Conservation (phyloP, 1,140 invertebrate genomes). For the Drosophila triauraria region DNA sequence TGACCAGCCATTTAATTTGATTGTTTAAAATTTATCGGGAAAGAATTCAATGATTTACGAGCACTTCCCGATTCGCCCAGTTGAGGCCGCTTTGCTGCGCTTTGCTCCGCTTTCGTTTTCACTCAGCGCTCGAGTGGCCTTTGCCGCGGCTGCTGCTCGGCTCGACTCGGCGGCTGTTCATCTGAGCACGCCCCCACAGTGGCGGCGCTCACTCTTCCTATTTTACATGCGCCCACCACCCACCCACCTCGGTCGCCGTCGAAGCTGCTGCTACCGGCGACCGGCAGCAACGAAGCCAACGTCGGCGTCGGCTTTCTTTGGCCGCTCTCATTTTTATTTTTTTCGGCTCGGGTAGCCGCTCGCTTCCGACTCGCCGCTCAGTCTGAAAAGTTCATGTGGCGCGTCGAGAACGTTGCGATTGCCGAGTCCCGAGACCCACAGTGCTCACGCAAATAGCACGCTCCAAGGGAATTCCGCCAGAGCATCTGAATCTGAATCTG, state of each 20-base stretch:
- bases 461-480: slow-evolving; percentile 18
- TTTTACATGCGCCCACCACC: slow-evolving; percentile 35
- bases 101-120: slow-evolving; percentile 46
- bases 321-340: slow-evolving; percentile 35
- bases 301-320: slow-evolving; percentile 51
- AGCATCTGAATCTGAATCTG: slow-evolving; percentile 56
- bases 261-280: slow-evolving; percentile 52
- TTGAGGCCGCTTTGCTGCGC: slow-evolving; percentile 1
- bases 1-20: neutral
- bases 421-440: slow-evolving; percentile 29
- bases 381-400: slow-evolving; percentile 77
- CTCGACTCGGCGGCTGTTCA: slow-evolving; percentile 1
- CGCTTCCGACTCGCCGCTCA: slow-evolving; percentile 59
- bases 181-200: slow-evolving; percentile 10
- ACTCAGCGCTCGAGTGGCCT: slow-evolving; percentile 36
- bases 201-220: neutral
- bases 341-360: slow-evolving; percentile 48
- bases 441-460: slow-evolving; percentile 48
- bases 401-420: slow-evolving; percentile 74
- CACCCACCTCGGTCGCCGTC: slow-evolving; percentile 14
- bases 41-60: slow-evolving; percentile 12
- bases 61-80: slow-evolving; percentile 10
- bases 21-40: slow-evolving; percentile 6
- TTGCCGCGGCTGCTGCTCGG: slow-evolving; percentile 2
- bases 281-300: slow-evolving; percentile 25